A percentile compares a stretch with the other conserved stretches of the same genome.
phyloP scores from a whole-genome alignment of 2,113 vertebrate genomes.

The Clarias gariepinus region DNA sequence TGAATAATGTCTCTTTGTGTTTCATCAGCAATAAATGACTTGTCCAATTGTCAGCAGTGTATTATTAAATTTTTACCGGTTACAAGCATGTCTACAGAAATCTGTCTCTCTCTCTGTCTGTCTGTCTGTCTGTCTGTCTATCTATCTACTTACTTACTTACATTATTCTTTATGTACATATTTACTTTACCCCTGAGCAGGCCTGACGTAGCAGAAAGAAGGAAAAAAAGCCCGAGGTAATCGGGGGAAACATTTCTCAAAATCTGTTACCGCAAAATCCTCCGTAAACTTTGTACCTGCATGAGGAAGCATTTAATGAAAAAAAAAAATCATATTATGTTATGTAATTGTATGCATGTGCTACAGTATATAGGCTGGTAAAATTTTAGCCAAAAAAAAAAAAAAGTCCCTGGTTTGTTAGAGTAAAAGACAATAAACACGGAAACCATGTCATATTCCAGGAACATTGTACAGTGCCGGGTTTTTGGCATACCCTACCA shows the following conservation, averaged over 20 bases:
- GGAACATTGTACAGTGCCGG: constrained; percentile 17
- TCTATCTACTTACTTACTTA: too few species aligned
- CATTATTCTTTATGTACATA: too few species aligned
- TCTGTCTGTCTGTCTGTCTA: too few species aligned
- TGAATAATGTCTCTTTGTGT: not conserved
- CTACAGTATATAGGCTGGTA: not conserved
- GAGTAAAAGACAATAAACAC: not conserved
- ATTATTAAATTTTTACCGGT: not conserved
- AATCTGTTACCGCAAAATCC: not conserved
- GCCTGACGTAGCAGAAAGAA: not conserved
- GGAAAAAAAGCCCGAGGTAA: not conserved
- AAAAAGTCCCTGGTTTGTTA: not conserved
- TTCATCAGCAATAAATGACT: not conserved
- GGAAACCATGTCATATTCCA: not conserved
- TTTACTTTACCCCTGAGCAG: not conserved
- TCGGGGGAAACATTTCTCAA: not conserved
- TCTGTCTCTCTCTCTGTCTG: too few species aligned
- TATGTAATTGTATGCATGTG: not conserved
- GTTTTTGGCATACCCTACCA: constrained; percentile 1
- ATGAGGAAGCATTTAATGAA: not conserved
- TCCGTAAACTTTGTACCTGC: not conserved
- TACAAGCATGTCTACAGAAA: too few species aligned
- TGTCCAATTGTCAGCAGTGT: not conserved
- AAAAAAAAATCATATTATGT: not conserved
- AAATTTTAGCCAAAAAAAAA: not conserved